phyloP scores from a whole-genome alignment of 2,888 invertebrate species.

The Ceramica pisi region DNA sequence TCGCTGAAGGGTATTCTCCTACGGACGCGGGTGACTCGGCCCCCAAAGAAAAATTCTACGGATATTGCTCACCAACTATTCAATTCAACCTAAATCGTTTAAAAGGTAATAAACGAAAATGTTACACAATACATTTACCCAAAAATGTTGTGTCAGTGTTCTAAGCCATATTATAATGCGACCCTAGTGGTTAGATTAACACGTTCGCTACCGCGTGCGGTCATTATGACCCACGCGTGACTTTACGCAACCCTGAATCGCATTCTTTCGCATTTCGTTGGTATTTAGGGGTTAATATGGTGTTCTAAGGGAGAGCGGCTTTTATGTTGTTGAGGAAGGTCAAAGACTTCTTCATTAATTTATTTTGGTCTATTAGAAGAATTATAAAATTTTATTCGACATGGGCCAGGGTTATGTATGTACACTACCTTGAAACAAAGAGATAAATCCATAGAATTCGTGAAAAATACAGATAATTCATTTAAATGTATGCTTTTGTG shows the following conservation, averaged over 20 bases:
- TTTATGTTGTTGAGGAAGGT: neutral
- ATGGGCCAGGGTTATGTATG: too few relatives aligned
- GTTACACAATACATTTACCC: conserved; percentile 10
- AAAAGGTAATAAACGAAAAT: neutral
- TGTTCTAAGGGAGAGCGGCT: conserved; percentile 10
- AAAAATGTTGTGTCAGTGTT: conserved; percentile 44
- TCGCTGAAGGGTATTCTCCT: too few relatives aligned
- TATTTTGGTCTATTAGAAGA: neutral
- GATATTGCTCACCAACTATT: too few relatives aligned
- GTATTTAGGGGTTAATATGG: conserved; percentile 38
- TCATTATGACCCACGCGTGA: conserved; percentile 58
- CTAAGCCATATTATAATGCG: conserved; percentile 12
- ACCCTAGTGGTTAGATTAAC: conserved; percentile 58
- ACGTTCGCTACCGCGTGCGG: conserved; percentile 49
- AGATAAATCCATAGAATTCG: too few relatives aligned
- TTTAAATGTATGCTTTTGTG: too few relatives aligned
- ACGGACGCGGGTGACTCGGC: too few relatives aligned
- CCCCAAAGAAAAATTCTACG: too few relatives aligned
- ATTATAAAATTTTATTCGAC: too few relatives aligned
- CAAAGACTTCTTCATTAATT: neutral
- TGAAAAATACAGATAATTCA: too few relatives aligned
- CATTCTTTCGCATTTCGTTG: conserved; percentile 49
- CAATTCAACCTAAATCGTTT: neutral
- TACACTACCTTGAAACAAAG: too few relatives aligned
- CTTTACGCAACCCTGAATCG: conserved; percentile 51